Evolutionary conservation across 1,140 invertebrate genomes (phyloP).

Genomic region (Lasioglossum baleicum): DNA sequence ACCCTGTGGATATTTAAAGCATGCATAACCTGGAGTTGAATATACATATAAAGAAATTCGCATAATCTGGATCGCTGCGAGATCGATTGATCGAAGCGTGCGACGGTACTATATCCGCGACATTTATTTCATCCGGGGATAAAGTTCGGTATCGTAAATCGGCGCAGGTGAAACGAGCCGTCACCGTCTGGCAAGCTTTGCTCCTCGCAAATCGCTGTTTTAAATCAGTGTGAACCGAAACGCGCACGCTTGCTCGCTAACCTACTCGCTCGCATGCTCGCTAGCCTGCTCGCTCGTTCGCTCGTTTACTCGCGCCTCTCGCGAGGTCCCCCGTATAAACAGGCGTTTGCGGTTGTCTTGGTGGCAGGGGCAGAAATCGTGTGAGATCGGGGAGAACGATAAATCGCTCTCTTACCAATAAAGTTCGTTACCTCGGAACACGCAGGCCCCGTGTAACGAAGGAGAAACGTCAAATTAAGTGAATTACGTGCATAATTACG

Average conservation of each 20-base stretch:
- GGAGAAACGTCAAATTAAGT: constrained; percentile 67
- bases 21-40: too few species aligned
- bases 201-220: constrained; percentile 40
- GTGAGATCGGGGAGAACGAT: constrained; percentile 61
- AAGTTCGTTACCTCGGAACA: constrained; percentile 66
- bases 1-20: too few species aligned
- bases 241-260: background rate
- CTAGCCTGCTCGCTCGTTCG: too few species aligned
- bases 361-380: constrained; percentile 56
- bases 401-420: constrained; percentile 67
- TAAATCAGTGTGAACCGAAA: constrained; percentile 51
- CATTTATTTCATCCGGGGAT: constrained; percentile 16
- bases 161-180: constrained; percentile 34
- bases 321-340: constrained; percentile 36
- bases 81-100: too few species aligned
- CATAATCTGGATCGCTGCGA: too few species aligned
- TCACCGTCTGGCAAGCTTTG: constrained; percentile 14
- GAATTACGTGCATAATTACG: constrained; percentile 67
- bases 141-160: constrained; percentile 43
- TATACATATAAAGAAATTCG: too few species aligned
- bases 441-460: constrained; percentile 62
- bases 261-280: background rate
- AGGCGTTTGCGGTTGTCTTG: background rate
- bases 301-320: too few species aligned
- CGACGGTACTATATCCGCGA: background rate